Conservation (phyloP, 2,797 vertebrate species). For the Gephyroberyx darwinii region DNA sequence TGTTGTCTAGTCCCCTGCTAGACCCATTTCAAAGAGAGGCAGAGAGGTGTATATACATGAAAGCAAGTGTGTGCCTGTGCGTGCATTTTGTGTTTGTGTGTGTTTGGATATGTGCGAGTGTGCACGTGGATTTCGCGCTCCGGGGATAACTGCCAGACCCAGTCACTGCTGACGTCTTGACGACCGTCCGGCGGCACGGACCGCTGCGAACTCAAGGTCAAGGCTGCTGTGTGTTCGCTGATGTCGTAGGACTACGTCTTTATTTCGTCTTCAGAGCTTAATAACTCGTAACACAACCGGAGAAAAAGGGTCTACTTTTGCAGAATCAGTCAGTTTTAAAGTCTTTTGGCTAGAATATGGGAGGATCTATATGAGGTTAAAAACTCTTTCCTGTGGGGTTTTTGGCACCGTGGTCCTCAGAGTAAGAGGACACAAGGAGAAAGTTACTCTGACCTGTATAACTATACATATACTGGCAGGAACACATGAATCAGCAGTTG, state of each 20-base stretch:
- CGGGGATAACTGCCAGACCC: not conserved
- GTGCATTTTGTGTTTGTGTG: slow-evolving; percentile 4
- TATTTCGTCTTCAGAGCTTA: not conserved
- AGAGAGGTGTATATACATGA: slow-evolving; percentile 6
- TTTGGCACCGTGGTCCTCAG: too few species aligned
- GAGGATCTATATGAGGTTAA: too few species aligned
- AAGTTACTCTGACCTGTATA: too few species aligned
- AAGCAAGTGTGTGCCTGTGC: not conserved
- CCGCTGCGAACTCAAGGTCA: not conserved
- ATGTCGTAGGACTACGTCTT: not conserved
- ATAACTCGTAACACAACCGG: not conserved
- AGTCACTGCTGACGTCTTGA: slow-evolving; percentile 13
- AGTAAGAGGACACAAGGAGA: too few species aligned
- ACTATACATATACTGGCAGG: too few species aligned
- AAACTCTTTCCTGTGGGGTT: too few species aligned
- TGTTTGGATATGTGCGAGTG: slow-evolving; percentile 6
- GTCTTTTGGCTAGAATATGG: too few species aligned
- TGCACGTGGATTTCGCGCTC: not conserved
- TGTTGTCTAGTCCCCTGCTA: slow-evolving; percentile 9
- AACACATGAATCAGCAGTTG: too few species aligned
- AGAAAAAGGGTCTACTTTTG: too few species aligned
- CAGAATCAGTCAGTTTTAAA: too few species aligned
- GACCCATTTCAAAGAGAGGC: slow-evolving; percentile 10
- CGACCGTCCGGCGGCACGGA: not conserved
- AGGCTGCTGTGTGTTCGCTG: not conserved